phyloP scores from a whole-genome alignment of 2,888 invertebrate genomes.

The Sminthurides aquaticus region DNA sequence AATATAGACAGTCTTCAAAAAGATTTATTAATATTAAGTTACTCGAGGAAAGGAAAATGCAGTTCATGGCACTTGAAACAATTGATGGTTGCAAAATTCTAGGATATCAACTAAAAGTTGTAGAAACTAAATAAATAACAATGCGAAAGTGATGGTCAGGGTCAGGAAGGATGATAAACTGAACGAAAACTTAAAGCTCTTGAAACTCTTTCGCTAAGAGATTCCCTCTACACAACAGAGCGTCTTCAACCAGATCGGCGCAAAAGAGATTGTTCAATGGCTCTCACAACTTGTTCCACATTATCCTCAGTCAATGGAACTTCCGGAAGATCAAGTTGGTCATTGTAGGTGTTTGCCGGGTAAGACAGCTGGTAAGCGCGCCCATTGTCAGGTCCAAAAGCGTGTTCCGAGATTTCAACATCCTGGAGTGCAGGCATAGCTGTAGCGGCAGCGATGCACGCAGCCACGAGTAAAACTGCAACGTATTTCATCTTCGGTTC shows the following conservation, averaged over 20 bases:
- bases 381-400: conserved; percentile 5
- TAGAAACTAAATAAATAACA: too few species aligned
- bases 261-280: conserved; percentile 12
- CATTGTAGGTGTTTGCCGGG: conserved; percentile 8
- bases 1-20: too few species aligned
- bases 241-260: neutral
- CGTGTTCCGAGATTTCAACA: conserved; percentile 15
- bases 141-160: too few species aligned
- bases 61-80: too few species aligned
- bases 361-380: conserved; percentile 13
- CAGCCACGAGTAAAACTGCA: neutral
- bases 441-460: neutral
- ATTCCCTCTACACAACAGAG: neutral
- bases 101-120: too few species aligned
- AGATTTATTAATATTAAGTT: too few species aligned
- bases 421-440: conserved; percentile 11
- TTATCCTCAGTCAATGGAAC: conserved; percentile 17
- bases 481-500: neutral
- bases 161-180: too few species aligned
- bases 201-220: too few species aligned
- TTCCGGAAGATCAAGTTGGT: conserved; percentile 18
- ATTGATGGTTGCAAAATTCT: too few species aligned
- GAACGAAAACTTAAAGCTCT: too few species aligned
- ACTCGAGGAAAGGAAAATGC: too few species aligned
- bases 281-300: conserved; percentile 18